Conservation (phyloP, 2,888 invertebrate genomes). For the Drepanosiphum platanoidis region DNA sequence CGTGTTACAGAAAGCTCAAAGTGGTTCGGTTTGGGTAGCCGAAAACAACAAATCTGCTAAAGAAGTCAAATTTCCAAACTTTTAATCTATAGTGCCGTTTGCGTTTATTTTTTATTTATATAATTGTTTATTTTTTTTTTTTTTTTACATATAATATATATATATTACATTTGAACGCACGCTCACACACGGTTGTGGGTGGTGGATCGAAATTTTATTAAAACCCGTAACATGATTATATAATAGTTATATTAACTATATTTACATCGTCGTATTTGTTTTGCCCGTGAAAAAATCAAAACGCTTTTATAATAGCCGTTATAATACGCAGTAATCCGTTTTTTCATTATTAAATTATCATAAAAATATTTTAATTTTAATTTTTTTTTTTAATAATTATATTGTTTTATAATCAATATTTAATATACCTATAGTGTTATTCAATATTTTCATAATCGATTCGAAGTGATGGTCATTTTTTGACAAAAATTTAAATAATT, state of each 20-base stretch:
- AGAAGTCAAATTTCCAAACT: constrained; percentile 69
- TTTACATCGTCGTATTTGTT: too few relatives aligned
- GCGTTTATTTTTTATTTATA: not conserved
- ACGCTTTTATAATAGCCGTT: constrained; percentile 15
- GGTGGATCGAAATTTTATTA: not conserved
- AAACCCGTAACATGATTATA: not conserved
- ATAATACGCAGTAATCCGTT: not conserved
- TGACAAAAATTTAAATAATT: not conserved
- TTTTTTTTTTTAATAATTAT: too few relatives aligned
- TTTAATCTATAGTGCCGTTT: constrained; percentile 17
- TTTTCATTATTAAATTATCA: not conserved
- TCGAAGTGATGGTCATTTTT: not conserved
- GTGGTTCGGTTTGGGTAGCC: constrained; percentile 79
- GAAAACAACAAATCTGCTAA: constrained; percentile 76
- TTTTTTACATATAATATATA: not conserved
- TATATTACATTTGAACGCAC: not conserved
- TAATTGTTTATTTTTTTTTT: not conserved
- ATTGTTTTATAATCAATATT: constrained; percentile 4
- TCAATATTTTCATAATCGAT: not conserved
- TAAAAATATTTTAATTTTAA: too few relatives aligned
- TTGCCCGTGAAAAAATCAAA: not conserved
- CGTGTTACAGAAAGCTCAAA: constrained; percentile 74
- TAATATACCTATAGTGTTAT: not conserved
- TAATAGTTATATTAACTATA: not conserved
- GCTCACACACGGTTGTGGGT: not conserved